Evolutionary conservation across 2,888 invertebrate species (phyloP).

Genomic region (Omphaloscelis lunosa): DNA sequence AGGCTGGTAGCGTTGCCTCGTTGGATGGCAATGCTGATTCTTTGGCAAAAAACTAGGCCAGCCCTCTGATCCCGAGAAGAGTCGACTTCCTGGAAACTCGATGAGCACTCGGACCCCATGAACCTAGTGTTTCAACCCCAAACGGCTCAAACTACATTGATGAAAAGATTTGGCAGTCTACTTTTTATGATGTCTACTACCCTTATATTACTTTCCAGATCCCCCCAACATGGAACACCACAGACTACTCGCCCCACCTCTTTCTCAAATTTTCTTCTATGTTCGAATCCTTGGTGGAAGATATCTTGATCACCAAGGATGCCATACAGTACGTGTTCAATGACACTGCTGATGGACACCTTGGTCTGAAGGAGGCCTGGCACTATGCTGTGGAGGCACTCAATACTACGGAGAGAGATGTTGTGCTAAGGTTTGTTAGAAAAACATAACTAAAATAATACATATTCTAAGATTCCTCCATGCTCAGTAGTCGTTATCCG

Average conservation of each 20-base stretch:
- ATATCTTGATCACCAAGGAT: slow-evolving; percentile 73
- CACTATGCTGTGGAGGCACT: slow-evolving; percentile 74
- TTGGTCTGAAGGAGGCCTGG: slow-evolving; percentile 75
- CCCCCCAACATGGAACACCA: slow-evolving; percentile 75
- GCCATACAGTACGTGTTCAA: slow-evolving; percentile 69
- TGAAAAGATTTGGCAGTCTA: neutral
- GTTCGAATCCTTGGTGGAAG: slow-evolving; percentile 79
- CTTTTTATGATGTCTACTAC: neutral
- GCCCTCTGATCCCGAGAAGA: too few relatives aligned
- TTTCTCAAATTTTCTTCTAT: slow-evolving; percentile 83
- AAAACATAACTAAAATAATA: neutral
- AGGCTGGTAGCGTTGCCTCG: too few relatives aligned
- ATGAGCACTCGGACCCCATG: neutral
- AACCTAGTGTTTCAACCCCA: neutral
- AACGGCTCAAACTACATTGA: neutral
- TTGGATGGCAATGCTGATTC: too few relatives aligned
- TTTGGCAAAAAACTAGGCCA: too few relatives aligned
- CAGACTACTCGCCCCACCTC: slow-evolving; percentile 76
- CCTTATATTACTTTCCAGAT: slow-evolving; percentile 68
- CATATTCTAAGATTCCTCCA: neutral
- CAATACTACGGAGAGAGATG: slow-evolving; percentile 72
- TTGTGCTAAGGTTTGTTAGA: slow-evolving; percentile 73
- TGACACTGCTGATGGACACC: slow-evolving; percentile 61
- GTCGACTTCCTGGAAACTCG: neutral
- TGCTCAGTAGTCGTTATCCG: neutral